A percentile compares a stretch with the other conserved stretches of the same genome.
phyloP scores from a whole-genome alignment of 2,113 vertebrate genomes.

The Equus quagga region DNA sequence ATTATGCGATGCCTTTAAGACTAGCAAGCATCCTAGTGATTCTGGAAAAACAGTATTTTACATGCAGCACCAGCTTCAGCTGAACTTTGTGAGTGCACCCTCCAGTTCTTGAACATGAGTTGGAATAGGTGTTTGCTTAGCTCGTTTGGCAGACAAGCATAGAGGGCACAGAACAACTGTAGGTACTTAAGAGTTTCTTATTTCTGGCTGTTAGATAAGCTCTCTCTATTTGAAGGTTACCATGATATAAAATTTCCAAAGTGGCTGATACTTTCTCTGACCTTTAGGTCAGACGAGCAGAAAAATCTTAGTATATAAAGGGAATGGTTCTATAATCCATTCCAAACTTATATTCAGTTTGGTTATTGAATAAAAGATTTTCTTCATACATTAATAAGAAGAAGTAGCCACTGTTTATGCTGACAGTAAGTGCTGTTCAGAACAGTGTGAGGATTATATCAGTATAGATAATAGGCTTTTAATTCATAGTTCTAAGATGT shows the following conservation, averaged over 20 bases:
- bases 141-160: neutral
- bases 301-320: constrained; percentile 40
- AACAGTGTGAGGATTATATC: constrained; percentile 65
- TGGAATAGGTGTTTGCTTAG: constrained; percentile 28
- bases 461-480: constrained; percentile 47
- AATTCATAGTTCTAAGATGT: constrained; percentile 49
- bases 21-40: neutral
- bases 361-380: constrained; percentile 58
- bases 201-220: neutral
- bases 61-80: neutral
- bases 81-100: neutral
- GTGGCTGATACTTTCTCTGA: neutral
- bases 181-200: neutral
- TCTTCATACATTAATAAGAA: constrained; percentile 49
- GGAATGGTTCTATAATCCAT: neutral
- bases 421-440: constrained; percentile 57
- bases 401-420: constrained; percentile 59
- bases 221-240: neutral
- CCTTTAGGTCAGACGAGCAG: neutral
- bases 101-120: neutral
- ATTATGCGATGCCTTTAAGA: neutral
- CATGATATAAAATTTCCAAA: constrained; percentile 27
- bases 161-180: neutral
- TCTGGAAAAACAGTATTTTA: neutral
- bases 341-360: constrained; percentile 50